Evolutionary conservation across 2,797 vertebrate genomes (phyloP), one percentile per base, ranked within the genome.

Genomic region (Crenuchus spilurus): DNA sequence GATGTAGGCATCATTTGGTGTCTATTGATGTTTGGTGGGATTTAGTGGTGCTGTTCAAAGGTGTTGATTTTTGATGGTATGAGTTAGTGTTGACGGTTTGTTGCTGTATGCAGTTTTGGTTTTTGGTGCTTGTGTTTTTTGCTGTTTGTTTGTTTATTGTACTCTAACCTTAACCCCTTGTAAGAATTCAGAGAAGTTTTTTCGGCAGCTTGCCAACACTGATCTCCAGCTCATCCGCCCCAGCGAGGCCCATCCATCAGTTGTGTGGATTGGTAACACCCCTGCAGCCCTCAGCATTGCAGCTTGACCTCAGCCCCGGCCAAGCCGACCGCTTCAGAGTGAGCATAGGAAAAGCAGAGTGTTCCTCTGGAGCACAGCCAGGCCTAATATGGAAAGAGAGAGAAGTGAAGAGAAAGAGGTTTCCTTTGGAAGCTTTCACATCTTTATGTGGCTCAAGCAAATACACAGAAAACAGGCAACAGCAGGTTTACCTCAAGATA

Each of bases 321-420:
- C n/a, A n/a, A n/a, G n/a, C n/a, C n/a, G n/a, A n/a, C n/a, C n/a
- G n/a, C n/a, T n/a, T 60, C 57, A 39, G 35, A 71, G 63, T 24
- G 48, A 73, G 72, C 68, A 64, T 61, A 70, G 62, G 75, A 67
- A 64, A 80, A 76, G 37, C 67, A 69, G 48, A 65, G 67, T 69
- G n/a, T n/a, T n/a, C n/a, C n/a, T n/a, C n/a, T n/a, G 76, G 70
- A 82, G 16, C 28, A 2, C 10, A 49, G 71, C 76, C 80, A 84
- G 75, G 30, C 67, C 76, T 82, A 80, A 61, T 69, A 80, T 70
- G 72, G 63, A 57, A 72, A 30, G 49, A 42, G 30, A 24, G 26
- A 42, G 30, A 37, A 31, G 20, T 11, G 26, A 9, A 1, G 44
- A 37, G 35, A 8, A 11, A 26, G 10, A 62, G 5, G n/a, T n/a